Percentiles rank a stretch among this genome's conserved stretches.
Conservation (phyloP, 2,888 invertebrate species). For the Limnephilus auricula region DNA sequence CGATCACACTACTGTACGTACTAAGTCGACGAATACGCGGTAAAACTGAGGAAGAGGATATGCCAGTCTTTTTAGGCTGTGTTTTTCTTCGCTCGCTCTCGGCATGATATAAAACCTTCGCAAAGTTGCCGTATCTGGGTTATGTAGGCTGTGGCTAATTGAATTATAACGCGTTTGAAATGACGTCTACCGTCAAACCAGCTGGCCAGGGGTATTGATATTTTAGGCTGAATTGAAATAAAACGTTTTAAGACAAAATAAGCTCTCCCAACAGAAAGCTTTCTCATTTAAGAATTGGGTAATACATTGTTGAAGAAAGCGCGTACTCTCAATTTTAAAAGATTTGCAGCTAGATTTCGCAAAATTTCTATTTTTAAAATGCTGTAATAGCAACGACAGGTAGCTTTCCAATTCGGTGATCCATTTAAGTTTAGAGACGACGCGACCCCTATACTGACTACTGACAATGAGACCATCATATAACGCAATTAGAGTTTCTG, state of each 20-base stretch:
- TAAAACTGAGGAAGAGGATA: neutral
- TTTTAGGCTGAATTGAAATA: neutral
- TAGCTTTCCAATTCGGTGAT: too few relatives aligned
- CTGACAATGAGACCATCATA: too few relatives aligned
- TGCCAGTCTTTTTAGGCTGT: neutral
- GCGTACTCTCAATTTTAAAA: too few relatives aligned
- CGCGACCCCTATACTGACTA: too few relatives aligned
- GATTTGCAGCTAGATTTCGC: too few relatives aligned
- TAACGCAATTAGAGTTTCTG: too few relatives aligned
- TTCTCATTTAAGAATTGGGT: too few relatives aligned
- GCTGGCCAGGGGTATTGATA: conserved; percentile 48
- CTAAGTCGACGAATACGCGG: neutral
- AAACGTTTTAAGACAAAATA: neutral
- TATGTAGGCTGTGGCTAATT: conserved; percentile 61
- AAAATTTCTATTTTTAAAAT: too few relatives aligned
- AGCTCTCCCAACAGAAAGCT: too few relatives aligned
- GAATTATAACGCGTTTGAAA: conserved; percentile 67
- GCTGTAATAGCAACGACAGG: too few relatives aligned
- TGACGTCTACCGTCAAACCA: conserved; percentile 57
- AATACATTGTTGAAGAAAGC: too few relatives aligned
- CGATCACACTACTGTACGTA: neutral
- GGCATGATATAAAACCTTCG: conserved; percentile 14
- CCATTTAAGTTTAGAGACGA: too few relatives aligned
- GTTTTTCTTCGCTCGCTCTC: conserved; percentile 5
- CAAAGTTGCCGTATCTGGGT: conserved; percentile 31